These are phyloP conservation scores for Plebejus melissa DNA, from an alignment of 2,888 invertebrate species.

Conservation along the genomic window DNA sequence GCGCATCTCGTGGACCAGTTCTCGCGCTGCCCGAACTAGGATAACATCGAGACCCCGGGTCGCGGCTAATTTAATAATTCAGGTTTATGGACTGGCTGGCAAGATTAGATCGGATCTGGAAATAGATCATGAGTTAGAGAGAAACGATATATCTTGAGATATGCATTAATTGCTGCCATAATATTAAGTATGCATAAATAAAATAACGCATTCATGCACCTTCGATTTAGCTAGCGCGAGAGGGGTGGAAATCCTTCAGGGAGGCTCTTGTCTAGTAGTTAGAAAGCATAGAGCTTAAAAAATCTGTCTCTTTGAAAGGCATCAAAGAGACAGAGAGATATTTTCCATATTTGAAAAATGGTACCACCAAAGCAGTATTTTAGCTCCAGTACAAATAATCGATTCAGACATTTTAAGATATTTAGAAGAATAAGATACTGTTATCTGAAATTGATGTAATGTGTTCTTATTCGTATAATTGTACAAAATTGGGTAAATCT, in stretches of 20 bases:
- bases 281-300: too few relatives aligned
- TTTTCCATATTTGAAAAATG: too few relatives aligned
- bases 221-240: neutral
- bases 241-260: too few relatives aligned
- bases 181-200: neutral
- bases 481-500: constrained; percentile 3
- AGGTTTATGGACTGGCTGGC: constrained; percentile 1
- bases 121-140: neutral
- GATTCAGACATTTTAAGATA: neutral
- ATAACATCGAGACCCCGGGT: constrained; percentile 9
- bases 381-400: too few relatives aligned
- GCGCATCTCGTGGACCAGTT: constrained; percentile 50
- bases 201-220: neutral
- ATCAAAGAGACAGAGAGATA: too few relatives aligned
- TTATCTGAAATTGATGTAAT: neutral
- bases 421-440: neutral
- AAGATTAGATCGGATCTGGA: neutral
- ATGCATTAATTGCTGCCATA: neutral
- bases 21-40: constrained; percentile 33
- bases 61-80: constrained; percentile 5
- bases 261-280: too few relatives aligned
- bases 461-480: constrained; percentile 3
- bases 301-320: too few relatives aligned
- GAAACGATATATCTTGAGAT: neutral
- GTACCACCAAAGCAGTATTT: too few relatives aligned